Conservation (phyloP, 2,888 invertebrate genomes). For the Parasteatoda lunata region DNA sequence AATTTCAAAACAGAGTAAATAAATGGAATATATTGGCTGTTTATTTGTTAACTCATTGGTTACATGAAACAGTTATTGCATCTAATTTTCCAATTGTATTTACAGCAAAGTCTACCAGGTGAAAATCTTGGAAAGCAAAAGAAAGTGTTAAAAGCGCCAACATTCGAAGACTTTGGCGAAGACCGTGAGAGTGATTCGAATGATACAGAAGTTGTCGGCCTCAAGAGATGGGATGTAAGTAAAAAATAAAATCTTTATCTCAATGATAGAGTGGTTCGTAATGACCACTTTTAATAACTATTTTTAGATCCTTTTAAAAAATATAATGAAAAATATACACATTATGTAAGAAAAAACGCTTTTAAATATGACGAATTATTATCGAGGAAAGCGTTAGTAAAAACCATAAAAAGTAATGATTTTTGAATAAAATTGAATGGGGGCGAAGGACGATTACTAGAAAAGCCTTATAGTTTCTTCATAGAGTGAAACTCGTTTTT, state of each 20-base stretch:
- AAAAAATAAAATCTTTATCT: constrained; percentile 31
- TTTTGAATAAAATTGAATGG: too few relatives aligned
- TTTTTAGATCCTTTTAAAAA: neutral
- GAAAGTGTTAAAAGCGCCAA: constrained; percentile 61
- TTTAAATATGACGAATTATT: too few relatives aligned
- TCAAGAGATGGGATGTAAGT: constrained; percentile 70
- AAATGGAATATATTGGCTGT: too few relatives aligned
- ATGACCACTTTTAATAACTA: neutral
- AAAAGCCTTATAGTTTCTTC: too few relatives aligned
- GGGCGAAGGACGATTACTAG: too few relatives aligned
- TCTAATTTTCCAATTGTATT: neutral
- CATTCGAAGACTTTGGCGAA: constrained; percentile 55
- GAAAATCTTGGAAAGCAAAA: constrained; percentile 69
- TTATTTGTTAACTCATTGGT: too few relatives aligned
- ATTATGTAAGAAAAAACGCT: neutral
- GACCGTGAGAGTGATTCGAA: constrained; percentile 28
- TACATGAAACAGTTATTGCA: too few relatives aligned
- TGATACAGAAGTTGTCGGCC: neutral
- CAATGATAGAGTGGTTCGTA: too few relatives aligned
- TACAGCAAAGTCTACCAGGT: constrained; percentile 69
- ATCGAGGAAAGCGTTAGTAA: too few relatives aligned
- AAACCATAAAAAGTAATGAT: too few relatives aligned
- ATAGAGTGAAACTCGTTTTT: too few relatives aligned
- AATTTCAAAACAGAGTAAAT: too few relatives aligned
- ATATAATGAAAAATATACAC: neutral